Percentiles rank a stretch among this genome's conserved stretches.
phyloP scores from a whole-genome alignment of 2,888 invertebrate genomes.

The Hydraecia micacea region DNA sequence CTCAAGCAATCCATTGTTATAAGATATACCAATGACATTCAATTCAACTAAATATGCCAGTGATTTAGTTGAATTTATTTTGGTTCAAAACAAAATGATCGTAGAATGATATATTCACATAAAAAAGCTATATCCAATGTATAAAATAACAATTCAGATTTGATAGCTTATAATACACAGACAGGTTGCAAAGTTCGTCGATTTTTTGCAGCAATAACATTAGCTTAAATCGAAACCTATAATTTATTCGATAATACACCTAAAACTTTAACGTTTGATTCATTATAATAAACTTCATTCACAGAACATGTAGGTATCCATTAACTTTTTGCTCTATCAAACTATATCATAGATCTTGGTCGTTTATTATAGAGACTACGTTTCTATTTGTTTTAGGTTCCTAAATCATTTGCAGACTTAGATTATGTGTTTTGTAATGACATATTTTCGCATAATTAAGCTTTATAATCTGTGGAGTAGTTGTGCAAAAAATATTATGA shows the following conservation, averaged over 20 bases:
- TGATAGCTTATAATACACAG: neutral
- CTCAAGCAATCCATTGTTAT: neutral
- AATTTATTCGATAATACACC: slow-evolving; percentile 41
- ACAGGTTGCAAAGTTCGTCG: neutral
- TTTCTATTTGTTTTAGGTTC: slow-evolving; percentile 48
- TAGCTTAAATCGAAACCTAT: slow-evolving; percentile 43
- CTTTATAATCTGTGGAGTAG: slow-evolving; percentile 31
- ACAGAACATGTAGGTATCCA: slow-evolving; percentile 37
- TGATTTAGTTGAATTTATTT: neutral
- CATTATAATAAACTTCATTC: slow-evolving; percentile 38
- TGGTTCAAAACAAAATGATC: neutral
- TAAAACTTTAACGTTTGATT: slow-evolving; percentile 25
- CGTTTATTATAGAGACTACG: slow-evolving; percentile 7
- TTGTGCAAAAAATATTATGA: slow-evolving; percentile 55
- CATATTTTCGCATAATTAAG: slow-evolving; percentile 42
- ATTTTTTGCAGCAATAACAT: slow-evolving; percentile 51
- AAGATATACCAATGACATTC: too few relatives aligned
- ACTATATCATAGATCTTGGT: slow-evolving; percentile 10
- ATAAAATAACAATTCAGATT: slow-evolving; percentile 5
- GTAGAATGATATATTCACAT: neutral
- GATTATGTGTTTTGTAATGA: slow-evolving; percentile 48
- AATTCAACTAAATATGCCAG: too few relatives aligned
- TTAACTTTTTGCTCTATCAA: slow-evolving; percentile 45
- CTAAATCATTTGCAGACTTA: slow-evolving; percentile 38
- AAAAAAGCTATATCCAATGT: slow-evolving; percentile 6